A percentile compares a stretch with the other conserved stretches of the same genome.
phyloP scores from a whole-genome alignment of 2,113 vertebrate species.

The Acanthisitta chloris region DNA sequence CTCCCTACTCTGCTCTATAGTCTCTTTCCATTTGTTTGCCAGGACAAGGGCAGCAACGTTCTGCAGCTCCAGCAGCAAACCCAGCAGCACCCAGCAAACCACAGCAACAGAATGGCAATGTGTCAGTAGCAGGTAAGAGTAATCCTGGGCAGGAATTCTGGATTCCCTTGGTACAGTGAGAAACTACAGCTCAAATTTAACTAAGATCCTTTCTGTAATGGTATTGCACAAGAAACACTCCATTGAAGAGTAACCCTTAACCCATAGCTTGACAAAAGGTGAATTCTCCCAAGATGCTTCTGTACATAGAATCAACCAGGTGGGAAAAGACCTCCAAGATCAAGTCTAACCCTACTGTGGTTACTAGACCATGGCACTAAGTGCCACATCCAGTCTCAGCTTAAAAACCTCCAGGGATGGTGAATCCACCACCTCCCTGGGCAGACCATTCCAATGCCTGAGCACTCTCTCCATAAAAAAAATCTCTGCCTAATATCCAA shows the following conservation, averaged over 20 bases:
- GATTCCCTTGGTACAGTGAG: not conserved
- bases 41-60: conserved; percentile 66
- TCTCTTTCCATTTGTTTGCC: conserved; percentile 25
- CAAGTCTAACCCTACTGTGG: too few species aligned
- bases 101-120: conserved; percentile 60
- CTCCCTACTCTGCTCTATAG: not conserved
- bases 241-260: not conserved
- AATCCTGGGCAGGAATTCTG: not conserved
- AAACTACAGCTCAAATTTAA: not conserved
- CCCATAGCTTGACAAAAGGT: not conserved
- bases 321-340: too few species aligned
- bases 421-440: too few species aligned
- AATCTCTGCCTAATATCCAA: too few species aligned
- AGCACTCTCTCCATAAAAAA: too few species aligned
- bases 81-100: conserved; percentile 50
- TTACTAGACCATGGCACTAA: too few species aligned
- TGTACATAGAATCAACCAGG: too few species aligned
- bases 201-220: not conserved
- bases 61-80: conserved; percentile 39
- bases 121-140: conserved; percentile 62
- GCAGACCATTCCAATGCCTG: too few species aligned
- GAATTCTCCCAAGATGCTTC: not conserved
- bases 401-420: too few species aligned
- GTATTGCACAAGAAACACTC: not conserved
- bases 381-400: too few species aligned